Conservation (phyloP, 64 coral and sea anemone species). For the Montipora sp. region DNA sequence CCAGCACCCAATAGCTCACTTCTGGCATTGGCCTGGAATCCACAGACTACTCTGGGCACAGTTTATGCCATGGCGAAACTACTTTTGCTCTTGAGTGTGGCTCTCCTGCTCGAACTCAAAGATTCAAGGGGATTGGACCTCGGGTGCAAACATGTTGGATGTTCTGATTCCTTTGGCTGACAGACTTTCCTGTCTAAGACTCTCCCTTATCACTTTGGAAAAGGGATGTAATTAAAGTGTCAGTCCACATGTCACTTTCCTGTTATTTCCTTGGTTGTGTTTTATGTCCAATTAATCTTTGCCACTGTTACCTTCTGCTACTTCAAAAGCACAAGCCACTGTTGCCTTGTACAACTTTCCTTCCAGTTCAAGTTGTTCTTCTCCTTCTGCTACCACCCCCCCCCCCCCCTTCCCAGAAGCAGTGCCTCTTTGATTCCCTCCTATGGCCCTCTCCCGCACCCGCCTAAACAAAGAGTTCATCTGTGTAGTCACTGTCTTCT, state of each 20-base stretch:
- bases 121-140: not conserved
- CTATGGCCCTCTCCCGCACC: too few species aligned
- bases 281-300: not conserved
- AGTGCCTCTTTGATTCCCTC: not conserved
- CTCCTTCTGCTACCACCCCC: too few species aligned
- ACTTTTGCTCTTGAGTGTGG: slow-evolving; percentile 8
- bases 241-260: not conserved
- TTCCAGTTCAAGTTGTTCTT: not conserved
- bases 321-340: not conserved
- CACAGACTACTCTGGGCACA: slow-evolving; percentile 34
- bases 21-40: not conserved
- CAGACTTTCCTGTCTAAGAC: slow-evolving; percentile 8
- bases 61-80: not conserved
- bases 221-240: not conserved
- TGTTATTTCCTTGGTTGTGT: not conserved
- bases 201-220: not conserved
- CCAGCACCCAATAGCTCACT: not conserved
- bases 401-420: too few species aligned
- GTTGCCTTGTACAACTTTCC: not conserved
- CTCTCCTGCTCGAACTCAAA: not conserved
- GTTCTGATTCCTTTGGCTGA: slow-evolving; percentile 31
- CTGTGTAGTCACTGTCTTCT: too few species aligned
- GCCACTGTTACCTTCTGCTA: not conserved
- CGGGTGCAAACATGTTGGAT: slow-evolving; percentile 12
- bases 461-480: too few species aligned